Base-by-base conservation (phyloP, 2,888 invertebrate species). In the Drosophila atripex region DNA sequence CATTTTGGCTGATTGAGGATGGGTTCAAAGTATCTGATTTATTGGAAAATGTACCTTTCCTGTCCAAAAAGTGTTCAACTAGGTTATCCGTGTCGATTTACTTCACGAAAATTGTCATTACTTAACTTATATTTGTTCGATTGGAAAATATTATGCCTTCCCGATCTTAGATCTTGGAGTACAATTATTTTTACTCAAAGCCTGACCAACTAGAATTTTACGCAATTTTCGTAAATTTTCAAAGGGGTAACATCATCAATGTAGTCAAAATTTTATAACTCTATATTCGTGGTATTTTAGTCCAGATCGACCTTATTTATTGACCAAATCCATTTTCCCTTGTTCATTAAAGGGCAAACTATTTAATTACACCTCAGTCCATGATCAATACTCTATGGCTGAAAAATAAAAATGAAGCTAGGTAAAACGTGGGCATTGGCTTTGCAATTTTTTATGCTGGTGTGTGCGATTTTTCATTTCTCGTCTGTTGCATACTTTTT, bases 401-500 rank as follows among this genome's bases (percentile, higher is more conserved):
- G 18, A 39, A 39, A 35, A 41, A 52, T 21, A 69, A 30, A 41
- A 52, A 69, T n/a, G 23, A 46, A 60, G 41, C 52, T 51, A 53
- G 49, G 9, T 46, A 41, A 56, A 57, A 57, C 32, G 56, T 32
- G 52, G 47, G 8, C 50, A 68, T 46, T 71, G 61, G 41, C n/a
- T 71, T 71, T 49, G 68, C 74, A 73, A 82, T 84, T 77, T 86
- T 84, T 80, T 71, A 65, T 78, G 78, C 84, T 86, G 84, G 74
- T 73, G 35, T 77, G 64, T 77, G 85, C 63, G 85, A 86, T 82
- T 84, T 82, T 86, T 80, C 85, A 84, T 76, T 57, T 68, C 54
- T 51, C 51, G 65, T 65, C 59, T 80, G 74, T 69, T 80, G 64
- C 76, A 84, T 64, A 73, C 66, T 78, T 85, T 84, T 80, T 84